These are phyloP conservation scores for Venustaconcha ellipsiformis DNA, from an alignment of 1,140 invertebrate species.

Conservation along the genomic window DNA sequence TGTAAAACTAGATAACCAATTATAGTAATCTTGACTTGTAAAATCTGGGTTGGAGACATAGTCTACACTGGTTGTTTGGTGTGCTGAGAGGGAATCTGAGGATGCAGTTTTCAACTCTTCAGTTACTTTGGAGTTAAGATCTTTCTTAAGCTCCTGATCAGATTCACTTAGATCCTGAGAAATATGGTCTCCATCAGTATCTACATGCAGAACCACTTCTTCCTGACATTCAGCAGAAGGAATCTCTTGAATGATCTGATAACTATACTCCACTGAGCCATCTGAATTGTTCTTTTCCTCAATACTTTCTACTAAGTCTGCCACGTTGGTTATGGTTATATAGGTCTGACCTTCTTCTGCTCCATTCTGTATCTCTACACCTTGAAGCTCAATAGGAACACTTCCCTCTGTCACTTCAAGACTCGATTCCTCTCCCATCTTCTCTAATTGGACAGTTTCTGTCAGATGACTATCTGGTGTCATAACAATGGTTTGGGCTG, in stretches of 20 bases:
- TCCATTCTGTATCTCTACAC: slow-evolving; percentile 24
- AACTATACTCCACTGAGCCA: slow-evolving; percentile 3
- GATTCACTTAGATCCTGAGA: too few species aligned
- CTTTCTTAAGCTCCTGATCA: too few species aligned
- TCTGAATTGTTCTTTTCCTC: slow-evolving; percentile 3
- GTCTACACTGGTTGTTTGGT: slow-evolving; percentile 23
- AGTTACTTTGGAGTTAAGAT: too few species aligned
- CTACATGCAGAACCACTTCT: too few species aligned
- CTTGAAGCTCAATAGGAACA: slow-evolving; percentile 26
- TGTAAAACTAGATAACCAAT: slow-evolving; percentile 64
- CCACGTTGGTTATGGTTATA: slow-evolving; percentile 21
- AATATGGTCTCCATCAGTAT: too few species aligned
- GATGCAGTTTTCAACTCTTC: too few species aligned
- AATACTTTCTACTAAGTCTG: slow-evolving; percentile 7
- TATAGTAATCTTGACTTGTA: slow-evolving; percentile 63
- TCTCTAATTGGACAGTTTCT: slow-evolving; percentile 21
- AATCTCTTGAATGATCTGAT: too few species aligned
- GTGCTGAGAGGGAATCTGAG: too few species aligned
- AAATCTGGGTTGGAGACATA: slow-evolving; percentile 60
- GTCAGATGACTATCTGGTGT: slow-evolving; percentile 7
- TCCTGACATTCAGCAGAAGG: too few species aligned
- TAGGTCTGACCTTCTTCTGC: slow-evolving; percentile 19
- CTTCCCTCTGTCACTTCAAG: slow-evolving; percentile 24
- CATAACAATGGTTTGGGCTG: background rate
- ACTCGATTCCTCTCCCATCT: slow-evolving; percentile 5